Evolutionary conservation across 2,113 vertebrate genomes (phyloP).

Genomic region (Gyps fulvus): DNA sequence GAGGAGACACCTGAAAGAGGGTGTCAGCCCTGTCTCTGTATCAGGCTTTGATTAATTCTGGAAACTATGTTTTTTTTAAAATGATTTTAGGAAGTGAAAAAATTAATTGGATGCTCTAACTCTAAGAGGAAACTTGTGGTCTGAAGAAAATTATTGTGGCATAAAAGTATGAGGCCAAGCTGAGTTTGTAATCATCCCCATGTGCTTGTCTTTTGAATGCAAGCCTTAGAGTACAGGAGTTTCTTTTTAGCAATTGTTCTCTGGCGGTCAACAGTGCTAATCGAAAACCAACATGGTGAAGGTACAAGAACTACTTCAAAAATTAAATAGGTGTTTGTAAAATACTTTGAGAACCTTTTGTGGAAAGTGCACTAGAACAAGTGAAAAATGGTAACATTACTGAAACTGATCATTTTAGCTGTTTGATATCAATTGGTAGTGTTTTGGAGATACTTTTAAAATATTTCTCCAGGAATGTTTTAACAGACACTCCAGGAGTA

Average conservation of each 20-base stretch:
- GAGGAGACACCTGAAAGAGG: not conserved
- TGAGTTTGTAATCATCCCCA: not conserved
- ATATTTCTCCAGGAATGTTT: not conserved
- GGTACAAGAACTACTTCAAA: not conserved
- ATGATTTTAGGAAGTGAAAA: not conserved
- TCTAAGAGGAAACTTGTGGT: not conserved
- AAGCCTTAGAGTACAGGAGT: not conserved
- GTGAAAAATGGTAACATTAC: not conserved
- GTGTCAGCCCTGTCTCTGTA: not conserved
- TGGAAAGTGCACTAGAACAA: not conserved
- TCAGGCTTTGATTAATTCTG: not conserved
- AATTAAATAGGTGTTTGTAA: not conserved
- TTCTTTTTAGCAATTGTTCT: not conserved
- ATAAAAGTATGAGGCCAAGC: not conserved
- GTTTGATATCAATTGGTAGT: not conserved
- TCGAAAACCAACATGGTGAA: not conserved
- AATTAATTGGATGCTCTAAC: not conserved
- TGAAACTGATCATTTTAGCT: not conserved
- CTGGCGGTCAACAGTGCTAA: not conserved
- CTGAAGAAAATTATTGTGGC: not conserved
- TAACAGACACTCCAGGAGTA: not conserved
- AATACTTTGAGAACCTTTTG: not conserved
- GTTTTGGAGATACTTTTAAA: not conserved
- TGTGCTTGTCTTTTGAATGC: not conserved
- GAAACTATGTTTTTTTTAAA: not conserved